Conservation (phyloP, 2,888 invertebrate species). For the Epirrhoe alternata region DNA sequence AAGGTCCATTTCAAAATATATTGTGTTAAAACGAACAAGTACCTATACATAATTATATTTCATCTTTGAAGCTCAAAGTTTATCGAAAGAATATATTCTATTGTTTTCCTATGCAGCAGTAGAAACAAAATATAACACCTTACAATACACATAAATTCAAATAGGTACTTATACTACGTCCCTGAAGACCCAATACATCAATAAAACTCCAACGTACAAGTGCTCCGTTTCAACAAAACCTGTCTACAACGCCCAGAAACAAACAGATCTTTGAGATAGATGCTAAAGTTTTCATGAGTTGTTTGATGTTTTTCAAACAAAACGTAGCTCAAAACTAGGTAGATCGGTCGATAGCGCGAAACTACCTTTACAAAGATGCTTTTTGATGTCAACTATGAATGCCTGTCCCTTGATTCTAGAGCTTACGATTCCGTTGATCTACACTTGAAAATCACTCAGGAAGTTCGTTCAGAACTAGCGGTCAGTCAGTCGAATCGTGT, state of each 20-base stretch:
- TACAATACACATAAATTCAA: too few species aligned
- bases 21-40: too few species aligned
- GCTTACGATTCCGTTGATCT: not conserved
- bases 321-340: not conserved
- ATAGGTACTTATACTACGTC: too few species aligned
- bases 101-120: too few species aligned
- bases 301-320: not conserved
- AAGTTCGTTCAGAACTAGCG: not conserved
- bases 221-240: not conserved
- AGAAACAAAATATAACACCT: too few species aligned
- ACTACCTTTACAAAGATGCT: conserved; percentile 5
- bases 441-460: not conserved
- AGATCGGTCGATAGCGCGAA: conserved; percentile 9
- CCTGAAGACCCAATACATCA: not conserved
- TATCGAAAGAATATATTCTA: too few species aligned
- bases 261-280: not conserved
- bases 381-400: conserved; percentile 31
- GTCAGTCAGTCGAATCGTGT: not conserved
- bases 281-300: not conserved
- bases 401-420: not conserved
- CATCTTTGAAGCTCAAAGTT: too few species aligned
- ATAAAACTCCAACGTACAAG: not conserved
- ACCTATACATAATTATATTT: too few species aligned
- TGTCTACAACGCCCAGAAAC: not conserved
- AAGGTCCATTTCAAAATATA: too few species aligned